Evolutionary conservation across 2,113 vertebrate species (phyloP).

Genomic region (Lepisosteus osseus): DNA sequence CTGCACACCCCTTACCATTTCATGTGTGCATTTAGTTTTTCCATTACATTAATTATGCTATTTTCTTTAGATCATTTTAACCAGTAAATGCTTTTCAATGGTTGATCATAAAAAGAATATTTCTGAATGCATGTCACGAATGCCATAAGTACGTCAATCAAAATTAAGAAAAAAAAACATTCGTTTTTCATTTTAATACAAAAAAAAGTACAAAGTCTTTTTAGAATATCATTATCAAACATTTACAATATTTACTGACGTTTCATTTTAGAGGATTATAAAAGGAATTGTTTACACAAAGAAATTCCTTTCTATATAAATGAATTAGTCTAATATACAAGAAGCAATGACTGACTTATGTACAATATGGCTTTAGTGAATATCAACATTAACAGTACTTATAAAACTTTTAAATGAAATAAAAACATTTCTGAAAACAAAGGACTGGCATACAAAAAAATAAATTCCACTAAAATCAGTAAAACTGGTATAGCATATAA

Average conservation of each 20-base stretch:
- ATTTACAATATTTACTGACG: slow-evolving; percentile 12
- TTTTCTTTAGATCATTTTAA: too few relatives aligned
- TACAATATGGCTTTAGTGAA: slow-evolving; percentile 9
- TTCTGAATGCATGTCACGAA: too few relatives aligned
- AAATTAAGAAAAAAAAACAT: neutral
- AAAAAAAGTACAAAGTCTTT: slow-evolving; percentile 38
- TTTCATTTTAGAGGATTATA: neutral
- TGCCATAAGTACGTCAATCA: too few relatives aligned
- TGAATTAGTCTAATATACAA: too few relatives aligned
- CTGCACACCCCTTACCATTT: too few relatives aligned
- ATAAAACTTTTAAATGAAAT: too few relatives aligned
- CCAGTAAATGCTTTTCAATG: too few relatives aligned
- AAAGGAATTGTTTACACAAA: neutral
- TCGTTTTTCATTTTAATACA: slow-evolving; percentile 44
- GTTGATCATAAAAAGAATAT: too few relatives aligned
- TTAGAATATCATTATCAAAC: slow-evolving; percentile 27
- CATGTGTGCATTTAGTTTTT: too few relatives aligned
- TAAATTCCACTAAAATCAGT: too few relatives aligned
- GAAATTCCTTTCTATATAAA: neutral
- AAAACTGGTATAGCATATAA: neutral
- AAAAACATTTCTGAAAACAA: neutral
- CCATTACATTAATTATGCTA: too few relatives aligned
- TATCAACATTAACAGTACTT: neutral
- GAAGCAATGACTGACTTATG: neutral
- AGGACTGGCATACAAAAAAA: neutral